These are phyloP conservation scores for Tachypleus tridentatus DNA, from an alignment of 1,140 invertebrate species.

Conservation along the genomic window DNA sequence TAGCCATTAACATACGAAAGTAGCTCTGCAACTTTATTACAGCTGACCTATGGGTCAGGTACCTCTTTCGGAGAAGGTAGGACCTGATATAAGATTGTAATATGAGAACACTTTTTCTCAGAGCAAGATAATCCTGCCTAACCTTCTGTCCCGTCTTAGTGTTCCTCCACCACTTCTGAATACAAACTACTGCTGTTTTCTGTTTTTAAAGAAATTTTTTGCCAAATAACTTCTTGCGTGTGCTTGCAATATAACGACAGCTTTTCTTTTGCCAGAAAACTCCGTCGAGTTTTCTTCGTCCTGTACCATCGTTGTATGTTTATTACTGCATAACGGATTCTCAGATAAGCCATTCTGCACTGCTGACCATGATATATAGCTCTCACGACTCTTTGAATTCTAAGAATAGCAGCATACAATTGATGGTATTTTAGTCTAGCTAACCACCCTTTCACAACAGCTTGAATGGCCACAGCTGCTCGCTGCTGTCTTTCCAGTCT, in stretches of 20 bases:
- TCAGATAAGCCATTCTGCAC: constrained; percentile 2
- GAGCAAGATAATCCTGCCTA: constrained; percentile 7
- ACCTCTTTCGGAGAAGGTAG: constrained; percentile 10
- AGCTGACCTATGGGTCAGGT: constrained; percentile 12
- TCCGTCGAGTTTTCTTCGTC: background rate
- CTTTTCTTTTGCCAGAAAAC: constrained; percentile 8
- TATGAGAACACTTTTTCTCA: constrained; percentile 10
- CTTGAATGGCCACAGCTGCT: constrained; percentile 6
- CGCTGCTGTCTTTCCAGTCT: background rate
- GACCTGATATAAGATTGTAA: constrained; percentile 21
- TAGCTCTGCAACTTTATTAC: constrained; percentile 23
- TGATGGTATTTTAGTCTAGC: background rate
- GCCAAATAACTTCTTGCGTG: constrained; percentile 1
- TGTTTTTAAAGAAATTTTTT: background rate
- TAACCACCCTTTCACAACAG: background rate
- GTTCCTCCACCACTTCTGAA: constrained; percentile 13
- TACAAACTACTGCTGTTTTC: constrained; percentile 7
- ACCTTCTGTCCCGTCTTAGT: constrained; percentile 2
- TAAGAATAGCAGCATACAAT: background rate
- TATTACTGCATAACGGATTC: background rate
- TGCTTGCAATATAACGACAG: constrained; percentile 23
- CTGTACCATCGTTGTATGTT: background rate
- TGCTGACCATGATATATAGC: background rate
- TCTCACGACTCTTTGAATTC: constrained; percentile 5
- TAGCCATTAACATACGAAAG: constrained; percentile 14